Conservation (phyloP, 2,888 invertebrate species). For the Synergus gifuensis region DNA sequence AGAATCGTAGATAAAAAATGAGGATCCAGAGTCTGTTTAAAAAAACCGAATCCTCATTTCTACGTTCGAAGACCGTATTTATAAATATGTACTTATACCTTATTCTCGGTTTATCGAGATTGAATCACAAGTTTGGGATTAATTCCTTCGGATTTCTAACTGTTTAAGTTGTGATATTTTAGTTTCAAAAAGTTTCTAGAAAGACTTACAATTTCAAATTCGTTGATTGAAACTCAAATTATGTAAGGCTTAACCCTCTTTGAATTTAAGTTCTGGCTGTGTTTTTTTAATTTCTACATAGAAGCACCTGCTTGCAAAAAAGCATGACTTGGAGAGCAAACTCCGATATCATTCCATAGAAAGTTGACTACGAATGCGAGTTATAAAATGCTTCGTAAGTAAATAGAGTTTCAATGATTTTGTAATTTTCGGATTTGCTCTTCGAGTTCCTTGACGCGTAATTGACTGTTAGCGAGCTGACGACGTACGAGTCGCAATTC, state of each 20-base stretch:
- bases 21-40: not conserved
- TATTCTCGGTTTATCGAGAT: conserved; percentile 1
- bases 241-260: too few species aligned
- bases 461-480: conserved; percentile 88
- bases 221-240: not conserved
- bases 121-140: conserved; percentile 20
- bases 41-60: conserved; percentile 21
- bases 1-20: conserved; percentile 48
- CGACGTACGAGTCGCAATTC: conserved; percentile 88
- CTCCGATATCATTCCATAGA: not conserved
- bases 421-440: conserved; percentile 85
- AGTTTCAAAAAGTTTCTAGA: not conserved
- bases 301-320: conserved; percentile 1
- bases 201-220: not conserved
- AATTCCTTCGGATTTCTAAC: not conserved
- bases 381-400: conserved; percentile 1
- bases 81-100: conserved; percentile 4
- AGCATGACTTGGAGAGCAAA: conserved; percentile 9
- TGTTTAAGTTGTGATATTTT: not conserved
- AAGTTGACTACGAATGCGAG: conserved; percentile 15
- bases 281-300: not conserved
- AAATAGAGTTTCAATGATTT: conserved; percentile 61
- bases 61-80: not conserved
- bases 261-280: not conserved
- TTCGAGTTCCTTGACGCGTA: conserved; percentile 89